These are phyloP conservation scores for Eristalis arbustorum DNA, from an alignment of 2,888 invertebrate genomes.

Conservation along the genomic window DNA sequence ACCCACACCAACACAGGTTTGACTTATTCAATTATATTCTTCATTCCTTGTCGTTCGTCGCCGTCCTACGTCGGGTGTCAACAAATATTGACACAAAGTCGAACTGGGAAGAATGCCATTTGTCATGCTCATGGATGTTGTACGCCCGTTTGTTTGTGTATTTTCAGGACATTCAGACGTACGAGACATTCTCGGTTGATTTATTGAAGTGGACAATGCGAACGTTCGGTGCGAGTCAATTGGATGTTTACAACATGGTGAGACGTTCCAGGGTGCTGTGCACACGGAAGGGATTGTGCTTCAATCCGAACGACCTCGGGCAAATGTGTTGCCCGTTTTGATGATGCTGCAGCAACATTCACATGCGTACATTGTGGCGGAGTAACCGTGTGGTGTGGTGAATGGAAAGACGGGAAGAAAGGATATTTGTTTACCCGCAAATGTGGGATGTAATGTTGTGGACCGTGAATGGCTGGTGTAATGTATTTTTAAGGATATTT, in stretches of 20 bases:
- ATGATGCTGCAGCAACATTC: neutral
- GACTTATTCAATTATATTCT: constrained; percentile 29
- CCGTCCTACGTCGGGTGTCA: neutral
- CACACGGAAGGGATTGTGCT: constrained; percentile 54
- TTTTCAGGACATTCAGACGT: constrained; percentile 57
- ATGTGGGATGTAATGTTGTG: neutral
- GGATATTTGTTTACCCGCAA: constrained; percentile 26
- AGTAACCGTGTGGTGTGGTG: too few relatives aligned
- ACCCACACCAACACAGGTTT: too few relatives aligned
- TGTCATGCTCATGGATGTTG: constrained; percentile 20
- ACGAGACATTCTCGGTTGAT: constrained; percentile 61
- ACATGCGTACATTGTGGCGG: neutral
- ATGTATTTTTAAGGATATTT: constrained; percentile 8
- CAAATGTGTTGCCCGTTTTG: constrained; percentile 61
- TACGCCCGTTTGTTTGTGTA: constrained; percentile 8
- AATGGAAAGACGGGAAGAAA: neutral
- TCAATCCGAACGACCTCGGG: constrained; percentile 59
- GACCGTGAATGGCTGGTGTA: constrained; percentile 8
- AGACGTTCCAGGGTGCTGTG: constrained; percentile 26
- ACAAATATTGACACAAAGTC: constrained; percentile 44
- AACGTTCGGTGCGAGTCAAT: constrained; percentile 35
- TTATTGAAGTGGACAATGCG: constrained; percentile 65
- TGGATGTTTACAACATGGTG: constrained; percentile 26
- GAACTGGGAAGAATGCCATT: constrained; percentile 31
- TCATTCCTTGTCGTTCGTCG: neutral